These are phyloP conservation scores for Sipha maydis DNA, from an alignment of 2,888 invertebrate species.

Conservation along the genomic window DNA sequence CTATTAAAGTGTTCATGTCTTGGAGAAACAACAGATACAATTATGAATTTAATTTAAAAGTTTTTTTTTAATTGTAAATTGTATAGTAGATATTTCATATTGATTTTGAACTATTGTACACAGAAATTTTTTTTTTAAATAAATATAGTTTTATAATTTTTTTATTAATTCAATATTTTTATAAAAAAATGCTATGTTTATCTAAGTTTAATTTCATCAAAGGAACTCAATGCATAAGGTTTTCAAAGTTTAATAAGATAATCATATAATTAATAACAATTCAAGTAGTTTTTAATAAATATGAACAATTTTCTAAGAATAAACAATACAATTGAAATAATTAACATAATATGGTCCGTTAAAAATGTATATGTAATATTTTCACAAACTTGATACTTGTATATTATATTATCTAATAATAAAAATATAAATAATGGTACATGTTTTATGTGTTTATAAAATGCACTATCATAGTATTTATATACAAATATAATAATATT, in stretches of 20 bases:
- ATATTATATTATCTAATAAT: too few relatives aligned
- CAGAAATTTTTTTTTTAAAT: not conserved
- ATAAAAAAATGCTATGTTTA: not conserved
- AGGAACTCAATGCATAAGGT: not conserved
- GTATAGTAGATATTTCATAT: not conserved
- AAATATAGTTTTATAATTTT: not conserved
- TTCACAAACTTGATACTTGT: too few relatives aligned
- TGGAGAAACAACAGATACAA: not conserved
- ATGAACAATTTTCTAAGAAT: too few relatives aligned
- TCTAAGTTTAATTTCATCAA: not conserved
- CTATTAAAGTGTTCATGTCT: conserved; percentile 26
- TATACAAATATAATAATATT: too few relatives aligned
- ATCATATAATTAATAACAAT: too few relatives aligned
- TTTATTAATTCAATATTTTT: not conserved
- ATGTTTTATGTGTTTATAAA: too few relatives aligned
- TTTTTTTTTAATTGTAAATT: not conserved
- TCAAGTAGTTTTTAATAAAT: too few relatives aligned
- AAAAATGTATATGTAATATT: too few relatives aligned
- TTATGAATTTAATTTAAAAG: conserved; percentile 15
- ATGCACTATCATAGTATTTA: too few relatives aligned
- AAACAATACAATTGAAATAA: too few relatives aligned
- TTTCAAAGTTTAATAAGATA: not conserved
- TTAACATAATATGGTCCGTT: too few relatives aligned
- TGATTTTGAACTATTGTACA: not conserved
- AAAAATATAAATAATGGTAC: too few relatives aligned